A percentile compares a stretch with the other conserved stretches of the same genome.
These are phyloP conservation scores for Cephus pulcher DNA, from an alignment of 2,888 invertebrate genomes.

Conservation along the genomic window DNA sequence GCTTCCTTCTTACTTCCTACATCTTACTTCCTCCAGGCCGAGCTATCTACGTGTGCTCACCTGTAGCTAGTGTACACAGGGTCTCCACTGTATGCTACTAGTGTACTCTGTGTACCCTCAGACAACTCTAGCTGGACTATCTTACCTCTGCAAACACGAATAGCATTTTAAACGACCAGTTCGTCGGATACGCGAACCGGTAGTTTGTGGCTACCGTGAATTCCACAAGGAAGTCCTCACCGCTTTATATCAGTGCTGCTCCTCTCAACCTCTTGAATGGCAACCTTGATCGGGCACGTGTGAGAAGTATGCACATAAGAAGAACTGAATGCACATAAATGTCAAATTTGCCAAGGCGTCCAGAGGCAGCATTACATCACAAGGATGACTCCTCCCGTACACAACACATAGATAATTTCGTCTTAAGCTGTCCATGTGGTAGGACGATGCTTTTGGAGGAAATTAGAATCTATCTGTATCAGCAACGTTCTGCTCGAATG, in stretches of 20 bases:
- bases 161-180: background rate
- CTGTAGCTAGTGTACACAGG: background rate
- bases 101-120: background rate
- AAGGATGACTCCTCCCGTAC: too few species aligned
- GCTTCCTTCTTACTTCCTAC: background rate
- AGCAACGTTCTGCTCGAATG: background rate
- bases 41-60: background rate
- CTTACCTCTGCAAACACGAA: background rate
- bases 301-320: background rate
- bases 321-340: background rate
- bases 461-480: background rate
- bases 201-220: background rate
- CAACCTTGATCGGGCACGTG: background rate
- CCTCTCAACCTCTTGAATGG: background rate
- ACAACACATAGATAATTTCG: background rate
- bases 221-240: background rate
- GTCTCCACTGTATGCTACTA: background rate
- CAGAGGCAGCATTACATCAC: background rate
- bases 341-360: background rate
- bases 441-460: background rate
- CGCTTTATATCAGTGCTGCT: background rate
- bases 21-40: background rate
- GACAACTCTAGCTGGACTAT: background rate
- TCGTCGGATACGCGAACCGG: background rate
- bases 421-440: background rate